A percentile compares a stretch with the other conserved stretches of the same genome.
phyloP scores from a whole-genome alignment of 2,888 invertebrate species.

The Phanerotoma sp. region DNA sequence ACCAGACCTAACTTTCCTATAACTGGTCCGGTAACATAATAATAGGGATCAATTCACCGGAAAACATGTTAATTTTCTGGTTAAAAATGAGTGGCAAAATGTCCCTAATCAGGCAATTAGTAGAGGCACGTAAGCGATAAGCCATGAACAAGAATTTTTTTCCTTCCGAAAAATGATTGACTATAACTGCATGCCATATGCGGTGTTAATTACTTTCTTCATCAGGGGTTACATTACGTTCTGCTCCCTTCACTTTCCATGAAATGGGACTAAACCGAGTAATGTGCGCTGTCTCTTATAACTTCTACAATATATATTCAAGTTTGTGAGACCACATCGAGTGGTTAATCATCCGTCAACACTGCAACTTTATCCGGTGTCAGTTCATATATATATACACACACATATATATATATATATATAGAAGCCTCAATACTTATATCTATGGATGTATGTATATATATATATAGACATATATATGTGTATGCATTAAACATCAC shows the following conservation, averaged over 20 bases:
- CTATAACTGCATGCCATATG: conserved; percentile 42
- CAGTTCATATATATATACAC: background rate
- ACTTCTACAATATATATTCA: background rate
- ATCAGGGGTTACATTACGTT: conserved; percentile 25
- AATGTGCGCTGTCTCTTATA: background rate
- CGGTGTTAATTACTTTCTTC: conserved; percentile 46
- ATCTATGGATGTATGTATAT: background rate
- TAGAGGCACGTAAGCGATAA: conserved; percentile 17
- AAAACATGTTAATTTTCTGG: conserved; percentile 9
- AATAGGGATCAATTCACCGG: conserved; percentile 13
- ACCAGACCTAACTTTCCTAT: too few species aligned
- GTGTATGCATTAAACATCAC: conserved; percentile 2
- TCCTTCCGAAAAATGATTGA: conserved; percentile 42
- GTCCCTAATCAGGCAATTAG: conserved; percentile 21
- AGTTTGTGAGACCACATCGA: conserved; percentile 27
- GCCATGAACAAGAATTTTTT: conserved; percentile 21
- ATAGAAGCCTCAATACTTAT: background rate
- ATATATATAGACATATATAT: conserved; percentile 4
- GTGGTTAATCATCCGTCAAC: conserved; percentile 40
- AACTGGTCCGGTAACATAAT: too few species aligned
- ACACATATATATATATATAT: conserved; percentile 1
- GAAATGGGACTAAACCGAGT: conserved; percentile 30
- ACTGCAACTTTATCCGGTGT: conserved; percentile 35
- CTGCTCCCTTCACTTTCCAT: conserved; percentile 36
- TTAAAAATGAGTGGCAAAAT: conserved; percentile 5